Percentiles rank a stretch among this genome's conserved stretches.
These are phyloP conservation scores for Rhinichthys klamathensis DNA, from an alignment of 2,113 vertebrate genomes.

Conservation along the genomic window DNA sequence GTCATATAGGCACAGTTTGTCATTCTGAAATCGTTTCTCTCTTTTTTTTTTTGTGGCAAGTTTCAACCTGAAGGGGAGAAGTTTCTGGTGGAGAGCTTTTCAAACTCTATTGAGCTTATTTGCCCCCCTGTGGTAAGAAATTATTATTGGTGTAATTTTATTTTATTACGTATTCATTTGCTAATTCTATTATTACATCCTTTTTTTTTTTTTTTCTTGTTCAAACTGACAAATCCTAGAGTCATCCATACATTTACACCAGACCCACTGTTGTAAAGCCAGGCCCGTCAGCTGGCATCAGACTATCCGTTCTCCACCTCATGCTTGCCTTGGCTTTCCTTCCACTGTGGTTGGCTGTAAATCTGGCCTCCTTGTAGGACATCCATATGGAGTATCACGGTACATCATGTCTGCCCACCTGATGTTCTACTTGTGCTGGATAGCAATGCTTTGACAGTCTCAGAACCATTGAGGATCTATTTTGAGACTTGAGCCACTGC, in stretches of 20 bases:
- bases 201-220: background rate
- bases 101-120: conserved; percentile 74
- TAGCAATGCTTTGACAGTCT: background rate
- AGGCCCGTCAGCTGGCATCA: conserved; percentile 33
- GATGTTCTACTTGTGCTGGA: conserved; percentile 8
- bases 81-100: conserved; percentile 72
- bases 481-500: background rate
- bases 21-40: background rate
- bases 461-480: background rate
- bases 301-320: conserved; percentile 41
- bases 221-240: conserved; percentile 59
- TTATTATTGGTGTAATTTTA: background rate
- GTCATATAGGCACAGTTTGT: background rate
- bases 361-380: conserved; percentile 15
- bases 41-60: conserved; percentile 55
- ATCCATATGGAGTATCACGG: conserved; percentile 19
- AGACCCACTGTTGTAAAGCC: conserved; percentile 60
- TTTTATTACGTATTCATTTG: background rate
- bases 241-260: conserved; percentile 78
- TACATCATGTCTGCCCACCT: conserved; percentile 12
- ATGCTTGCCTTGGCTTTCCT: conserved; percentile 32
- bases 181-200: background rate
- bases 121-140: conserved; percentile 76
- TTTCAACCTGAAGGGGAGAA: conserved; percentile 79
- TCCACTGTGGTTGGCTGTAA: conserved; percentile 26